Base-by-base conservation (phyloP, 2,888 invertebrate genomes). In the Eudemis profundana region DNA sequence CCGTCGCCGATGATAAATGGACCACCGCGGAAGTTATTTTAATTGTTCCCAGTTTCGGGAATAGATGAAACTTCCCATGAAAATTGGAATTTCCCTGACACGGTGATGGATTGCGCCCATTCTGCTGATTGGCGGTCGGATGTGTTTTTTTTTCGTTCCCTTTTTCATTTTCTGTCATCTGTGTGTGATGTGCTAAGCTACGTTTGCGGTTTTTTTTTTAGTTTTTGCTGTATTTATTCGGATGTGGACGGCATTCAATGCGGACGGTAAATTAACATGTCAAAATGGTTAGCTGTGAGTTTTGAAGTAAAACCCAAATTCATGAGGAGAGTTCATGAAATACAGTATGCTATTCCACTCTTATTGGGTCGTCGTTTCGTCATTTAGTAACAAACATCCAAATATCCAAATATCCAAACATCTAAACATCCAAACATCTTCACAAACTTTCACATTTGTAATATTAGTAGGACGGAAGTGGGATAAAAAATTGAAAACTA, bases 91-190 rank as follows among this genome's bases (percentile, higher is more conserved):
- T 78, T 72, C 74, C 73, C 70, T 73, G 83, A 78, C 84, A 76
- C 66, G 76, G 74, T 87, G 86, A 87, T 86, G 83, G 86, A 87
- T 86, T 80, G 77, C 70, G 65, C 72, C 79, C 81, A 84, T 82
- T 82, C 76, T 72, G 78, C 78, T 85, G 88, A 89, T 90, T 89
- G 87, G 85, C 85, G 85, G 86, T 85, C 70, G 72, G 68, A 53
- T 72, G 69, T 68, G 40, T 40, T 61, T 70, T 72, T 76, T 72
- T 76, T 78, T 74, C 74, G 70, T 68, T 66, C 70, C 36, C 53
- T 67, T 59, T 64, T 61, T 60, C 50, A 46, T 63, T 33, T 63
- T 67, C 66, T 66, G 57, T 66, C 56, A 60, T 53, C 67, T 71
- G 66, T 63, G 60, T 49, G 61, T 40, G 27, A 42, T 8, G 42